Percentiles rank a stretch among this genome's conserved stretches.
phyloP scores from a whole-genome alignment of 1,140 invertebrate species.

The Calycopis cecrops region DNA sequence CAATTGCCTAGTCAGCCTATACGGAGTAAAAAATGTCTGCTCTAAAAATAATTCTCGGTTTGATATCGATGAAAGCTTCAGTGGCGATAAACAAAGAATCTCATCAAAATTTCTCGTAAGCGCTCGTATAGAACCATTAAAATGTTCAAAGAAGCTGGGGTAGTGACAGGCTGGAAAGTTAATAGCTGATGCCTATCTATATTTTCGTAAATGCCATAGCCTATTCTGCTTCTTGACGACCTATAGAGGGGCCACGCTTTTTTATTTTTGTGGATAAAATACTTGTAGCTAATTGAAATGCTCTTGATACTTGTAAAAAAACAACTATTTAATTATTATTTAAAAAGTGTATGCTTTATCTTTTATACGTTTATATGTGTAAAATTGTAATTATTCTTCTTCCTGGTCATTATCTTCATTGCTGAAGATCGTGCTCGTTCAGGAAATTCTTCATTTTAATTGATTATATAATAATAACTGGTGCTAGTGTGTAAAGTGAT shows the following conservation, averaged over 20 bases:
- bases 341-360: too few species aligned
- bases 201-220: conserved; percentile 8
- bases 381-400: too few species aligned
- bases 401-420: too few species aligned
- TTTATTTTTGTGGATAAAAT: neutral
- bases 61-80: conserved; percentile 2
- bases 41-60: neutral
- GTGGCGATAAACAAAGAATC: neutral
- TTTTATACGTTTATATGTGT: too few species aligned
- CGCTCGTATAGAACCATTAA: neutral
- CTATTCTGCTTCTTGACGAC: neutral
- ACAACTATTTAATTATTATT: too few species aligned
- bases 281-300: neutral
- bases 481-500: too few species aligned
- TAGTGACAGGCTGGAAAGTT: neutral
- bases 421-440: too few species aligned
- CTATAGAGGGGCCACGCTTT: neutral
- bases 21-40: neutral
- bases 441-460: too few species aligned
- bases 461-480: too few species aligned
- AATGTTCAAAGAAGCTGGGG: conserved; percentile 6
- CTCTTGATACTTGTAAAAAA: too few species aligned
- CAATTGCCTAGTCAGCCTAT: neutral
- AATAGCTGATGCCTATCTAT: conserved; percentile 6
- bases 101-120: conserved; percentile 7